Evolutionary conservation across 2,797 vertebrate genomes (phyloP).

Genomic region (Centropyge bicolor): DNA sequence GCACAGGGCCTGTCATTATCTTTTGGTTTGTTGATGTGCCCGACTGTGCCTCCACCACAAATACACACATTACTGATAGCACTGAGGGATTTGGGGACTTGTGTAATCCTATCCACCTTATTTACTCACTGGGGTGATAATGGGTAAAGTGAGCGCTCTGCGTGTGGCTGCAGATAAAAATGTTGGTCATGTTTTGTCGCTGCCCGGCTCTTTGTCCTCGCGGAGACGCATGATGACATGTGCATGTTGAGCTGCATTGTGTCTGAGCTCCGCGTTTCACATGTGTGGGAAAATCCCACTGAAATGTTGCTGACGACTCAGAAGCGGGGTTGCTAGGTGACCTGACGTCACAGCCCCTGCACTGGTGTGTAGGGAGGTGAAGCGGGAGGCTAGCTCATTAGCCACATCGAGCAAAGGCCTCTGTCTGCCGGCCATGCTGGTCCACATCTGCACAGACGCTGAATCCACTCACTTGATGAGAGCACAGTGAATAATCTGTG

Average conservation of each 20-base stretch:
- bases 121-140: slow-evolving; percentile 39
- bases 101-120: slow-evolving; percentile 45
- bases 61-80: slow-evolving; percentile 36
- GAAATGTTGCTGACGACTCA: slow-evolving; percentile 83
- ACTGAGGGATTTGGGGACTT: slow-evolving; percentile 34
- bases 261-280: slow-evolving; percentile 67
- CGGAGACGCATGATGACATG: slow-evolving; percentile 28
- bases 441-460: neutral
- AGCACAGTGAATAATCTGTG: neutral
- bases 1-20: slow-evolving; percentile 53
- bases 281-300: slow-evolving; percentile 86
- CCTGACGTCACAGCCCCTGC: slow-evolving; percentile 84
- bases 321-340: slow-evolving; percentile 87
- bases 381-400: slow-evolving; percentile 71
- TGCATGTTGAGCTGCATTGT: slow-evolving; percentile 48
- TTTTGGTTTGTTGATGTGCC: slow-evolving; percentile 24
- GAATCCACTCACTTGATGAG: neutral
- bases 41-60: slow-evolving; percentile 28
- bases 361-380: slow-evolving; percentile 74
- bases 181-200: slow-evolving; percentile 12
- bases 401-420: slow-evolving; percentile 49
- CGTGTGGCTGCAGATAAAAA: slow-evolving; percentile 21
- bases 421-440: slow-evolving; percentile 5
- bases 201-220: neutral
- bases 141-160: slow-evolving; percentile 18